These are phyloP conservation scores for Centrocercus urophasianus DNA, from an alignment of 2,113 vertebrate genomes.

Conservation along the genomic window DNA sequence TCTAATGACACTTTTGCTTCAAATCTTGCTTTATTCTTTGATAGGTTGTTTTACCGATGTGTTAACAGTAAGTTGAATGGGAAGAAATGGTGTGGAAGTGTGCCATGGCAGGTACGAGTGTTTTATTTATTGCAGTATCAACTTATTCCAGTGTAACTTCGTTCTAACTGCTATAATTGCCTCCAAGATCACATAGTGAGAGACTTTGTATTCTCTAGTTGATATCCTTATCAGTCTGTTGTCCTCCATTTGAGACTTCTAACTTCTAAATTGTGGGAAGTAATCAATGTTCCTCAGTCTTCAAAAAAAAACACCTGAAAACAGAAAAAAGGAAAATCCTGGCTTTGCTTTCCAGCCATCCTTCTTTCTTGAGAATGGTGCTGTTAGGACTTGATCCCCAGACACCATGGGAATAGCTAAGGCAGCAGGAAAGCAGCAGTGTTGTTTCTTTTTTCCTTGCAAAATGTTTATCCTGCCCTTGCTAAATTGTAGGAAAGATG, in stretches of 20 bases:
- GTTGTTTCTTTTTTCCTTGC: not conserved
- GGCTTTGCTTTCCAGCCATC: not conserved
- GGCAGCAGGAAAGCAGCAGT: not conserved
- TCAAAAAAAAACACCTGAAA: not conserved
- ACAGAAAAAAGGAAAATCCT: not conserved
- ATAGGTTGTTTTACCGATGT: conserved; percentile 91
- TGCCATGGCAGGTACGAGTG: conserved; percentile 86
- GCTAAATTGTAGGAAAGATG: not conserved
- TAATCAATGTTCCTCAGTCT: not conserved
- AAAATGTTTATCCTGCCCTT: not conserved
- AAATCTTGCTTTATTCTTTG: conserved; percentile 35
- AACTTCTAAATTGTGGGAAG: not conserved
- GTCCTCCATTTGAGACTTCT: not conserved
- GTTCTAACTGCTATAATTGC: not conserved
- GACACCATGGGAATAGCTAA: not conserved
- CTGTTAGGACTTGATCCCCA: not conserved
- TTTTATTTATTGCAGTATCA: not conserved
- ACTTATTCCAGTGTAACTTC: not conserved
- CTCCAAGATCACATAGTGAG: not conserved
- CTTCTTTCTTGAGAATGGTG: not conserved
- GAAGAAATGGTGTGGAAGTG: conserved; percentile 88
- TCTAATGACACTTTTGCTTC: not conserved
- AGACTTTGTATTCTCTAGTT: not conserved
- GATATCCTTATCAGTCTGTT: not conserved
- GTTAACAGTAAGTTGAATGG: conserved; percentile 79